Evolutionary conservation across 2,888 invertebrate species (phyloP).

Genomic region (Apamea monoglypha): DNA sequence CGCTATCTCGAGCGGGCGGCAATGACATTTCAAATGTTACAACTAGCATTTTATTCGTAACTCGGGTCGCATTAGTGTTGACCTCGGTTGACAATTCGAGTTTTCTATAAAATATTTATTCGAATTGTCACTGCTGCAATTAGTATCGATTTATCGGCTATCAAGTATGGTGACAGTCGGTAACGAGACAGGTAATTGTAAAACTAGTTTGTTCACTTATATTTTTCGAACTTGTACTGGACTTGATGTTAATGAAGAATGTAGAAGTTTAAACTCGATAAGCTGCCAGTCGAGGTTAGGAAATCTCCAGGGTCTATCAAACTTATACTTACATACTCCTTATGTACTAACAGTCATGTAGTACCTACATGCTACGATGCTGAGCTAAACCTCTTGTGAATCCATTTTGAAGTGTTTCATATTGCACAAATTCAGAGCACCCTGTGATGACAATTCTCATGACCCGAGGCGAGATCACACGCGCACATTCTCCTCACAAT

Average conservation of each 20-base stretch:
- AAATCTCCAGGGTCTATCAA: not conserved
- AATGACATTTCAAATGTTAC: slow-evolving; percentile 73
- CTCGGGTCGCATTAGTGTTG: slow-evolving; percentile 56
- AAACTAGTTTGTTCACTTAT: slow-evolving; percentile 49
- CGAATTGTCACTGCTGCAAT: slow-evolving; percentile 44
- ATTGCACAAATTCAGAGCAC: slow-evolving; percentile 68
- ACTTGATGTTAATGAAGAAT: slow-evolving; percentile 15
- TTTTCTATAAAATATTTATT: slow-evolving; percentile 63
- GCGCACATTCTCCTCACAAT: slow-evolving; percentile 76
- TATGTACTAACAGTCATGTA: not conserved
- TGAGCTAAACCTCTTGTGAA: not conserved
- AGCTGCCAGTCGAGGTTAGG: not conserved
- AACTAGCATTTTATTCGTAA: slow-evolving; percentile 50
- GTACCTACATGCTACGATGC: not conserved
- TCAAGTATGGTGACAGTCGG: slow-evolving; percentile 29
- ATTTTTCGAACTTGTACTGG: slow-evolving; percentile 27
- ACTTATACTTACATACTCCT: not conserved
- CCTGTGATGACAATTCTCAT: slow-evolving; percentile 80
- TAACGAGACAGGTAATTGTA: slow-evolving; percentile 39
- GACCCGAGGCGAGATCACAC: slow-evolving; percentile 81
- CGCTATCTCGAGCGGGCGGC: slow-evolving; percentile 63
- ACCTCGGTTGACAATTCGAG: slow-evolving; percentile 67
- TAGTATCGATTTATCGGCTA: slow-evolving; percentile 36
- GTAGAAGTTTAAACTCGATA: not conserved
- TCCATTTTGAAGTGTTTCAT: not conserved